Evolutionary conservation across 2,888 invertebrate genomes (phyloP), one percentile per base, ranked within the genome.

Genomic region (Drosophila maculinotata): DNA sequence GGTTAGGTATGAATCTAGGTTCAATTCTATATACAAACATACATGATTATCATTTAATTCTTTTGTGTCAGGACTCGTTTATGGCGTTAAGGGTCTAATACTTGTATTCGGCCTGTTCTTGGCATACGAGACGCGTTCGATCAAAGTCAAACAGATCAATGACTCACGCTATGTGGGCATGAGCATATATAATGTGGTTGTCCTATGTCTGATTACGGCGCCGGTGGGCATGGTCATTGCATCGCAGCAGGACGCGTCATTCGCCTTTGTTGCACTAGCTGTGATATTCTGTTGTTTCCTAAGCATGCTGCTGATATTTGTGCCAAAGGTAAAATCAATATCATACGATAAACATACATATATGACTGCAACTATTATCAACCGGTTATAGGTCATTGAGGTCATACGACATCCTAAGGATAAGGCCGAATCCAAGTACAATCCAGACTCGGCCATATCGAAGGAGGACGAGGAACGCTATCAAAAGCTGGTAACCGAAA

Each of bases 171-270:
- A 98, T 91, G 99, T 99, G 23, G 99, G 98, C 76, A 98, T 99
- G 97, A 97, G 98, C 90, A 99, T 99, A 90, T 99, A 99, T 93
- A 99, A 99, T 92, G 99, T 99, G 79, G 99, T 99, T 72, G 98
- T 99, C 35, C 93, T 99, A 52, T 99, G 99, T 91, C 93, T 99
- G 86, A 99, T 99, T 91, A 99, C 99, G 7, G 99, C 98, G 15
- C 99, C 99, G 0, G 99, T 99, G 59, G 97, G 98, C 38, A 94
- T 99, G 93, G 98, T 99, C 76, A 99, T 99, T 84, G 96, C 97
- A 69, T 97, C 97, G 79, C 99, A 99, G 91, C 98, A 99, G 91
- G 98, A 99, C 91, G 99, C 99, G 42, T 97, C 97, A 83, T 99
- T 98, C 92, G 97, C 97, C 30, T 99, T 99, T 92, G 97, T 99